These are phyloP conservation scores for Laspeyria flexula DNA, from an alignment of 2,888 invertebrate species.

Conservation along the genomic window DNA sequence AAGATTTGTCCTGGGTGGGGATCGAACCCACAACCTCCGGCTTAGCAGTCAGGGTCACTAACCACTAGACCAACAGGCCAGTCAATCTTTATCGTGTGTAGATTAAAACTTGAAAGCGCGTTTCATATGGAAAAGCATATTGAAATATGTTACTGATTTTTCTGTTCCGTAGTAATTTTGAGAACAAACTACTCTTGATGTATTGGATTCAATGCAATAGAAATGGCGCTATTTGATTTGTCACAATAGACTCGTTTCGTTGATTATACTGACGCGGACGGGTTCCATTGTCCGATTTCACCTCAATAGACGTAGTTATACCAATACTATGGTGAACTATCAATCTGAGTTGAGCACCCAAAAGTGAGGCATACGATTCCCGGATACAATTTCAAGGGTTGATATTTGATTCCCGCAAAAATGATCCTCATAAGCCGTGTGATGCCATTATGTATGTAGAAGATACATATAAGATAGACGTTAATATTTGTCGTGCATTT, in stretches of 20 bases:
- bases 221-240: slow-evolving; percentile 50
- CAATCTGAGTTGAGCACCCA: slow-evolving; percentile 30
- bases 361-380: slow-evolving; percentile 1
- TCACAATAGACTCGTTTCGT: slow-evolving; percentile 67
- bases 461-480: neutral
- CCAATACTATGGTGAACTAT: slow-evolving; percentile 41
- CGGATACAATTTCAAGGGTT: neutral
- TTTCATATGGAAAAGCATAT: too few relatives aligned
- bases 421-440: neutral
- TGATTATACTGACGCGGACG: slow-evolving; percentile 63
- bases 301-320: slow-evolving; percentile 55
- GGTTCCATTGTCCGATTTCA: slow-evolving; percentile 59
- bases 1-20: too few relatives aligned
- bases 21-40: too few relatives aligned
- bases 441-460: neutral
- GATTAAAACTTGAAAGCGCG: too few relatives aligned
- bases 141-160: too few relatives aligned
- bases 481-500: slow-evolving; percentile 16
- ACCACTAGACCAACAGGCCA: too few relatives aligned
- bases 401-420: slow-evolving; percentile 1
- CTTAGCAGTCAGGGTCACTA: too few relatives aligned
- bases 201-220: slow-evolving; percentile 47
- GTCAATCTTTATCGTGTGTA: too few relatives aligned
- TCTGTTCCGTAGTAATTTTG: too few relatives aligned
- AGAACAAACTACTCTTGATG: neutral